phyloP scores from a whole-genome alignment of 2,113 vertebrate genomes.

The Pangasianodon gigas region DNA sequence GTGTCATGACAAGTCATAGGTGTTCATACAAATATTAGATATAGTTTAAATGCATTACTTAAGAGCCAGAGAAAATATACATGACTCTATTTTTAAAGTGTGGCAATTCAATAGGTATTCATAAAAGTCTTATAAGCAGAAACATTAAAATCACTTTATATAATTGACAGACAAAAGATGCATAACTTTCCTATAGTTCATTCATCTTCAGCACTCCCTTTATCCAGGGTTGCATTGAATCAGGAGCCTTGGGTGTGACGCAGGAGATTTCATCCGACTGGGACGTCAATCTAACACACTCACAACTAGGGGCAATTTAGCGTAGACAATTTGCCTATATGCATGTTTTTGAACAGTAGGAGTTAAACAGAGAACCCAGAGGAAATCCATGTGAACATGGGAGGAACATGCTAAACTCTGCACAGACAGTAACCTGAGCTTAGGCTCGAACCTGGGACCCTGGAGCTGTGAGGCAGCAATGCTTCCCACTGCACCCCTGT shows the following conservation, averaged over 20 bases:
- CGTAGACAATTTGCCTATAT: not conserved
- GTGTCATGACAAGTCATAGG: not conserved
- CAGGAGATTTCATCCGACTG: not conserved
- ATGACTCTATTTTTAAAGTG: not conserved
- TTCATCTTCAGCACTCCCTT: not conserved
- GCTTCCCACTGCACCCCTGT: not conserved
- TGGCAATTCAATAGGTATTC: not conserved
- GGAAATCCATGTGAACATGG: not conserved
- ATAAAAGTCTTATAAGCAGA: not conserved
- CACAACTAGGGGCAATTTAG: not conserved
- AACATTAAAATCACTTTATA: not conserved
- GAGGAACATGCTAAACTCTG: not conserved
- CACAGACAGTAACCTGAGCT: not conserved
- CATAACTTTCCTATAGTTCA: not conserved
- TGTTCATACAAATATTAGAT: not conserved
- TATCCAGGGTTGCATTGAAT: not conserved
- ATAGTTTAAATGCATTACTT: not conserved
- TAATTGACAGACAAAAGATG: not conserved
- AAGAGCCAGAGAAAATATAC: not conserved
- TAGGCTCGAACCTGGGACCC: not conserved
- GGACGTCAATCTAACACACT: not conserved
- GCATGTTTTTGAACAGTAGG: not conserved
- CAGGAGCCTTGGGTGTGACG: not conserved
- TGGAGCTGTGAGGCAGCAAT: not conserved
- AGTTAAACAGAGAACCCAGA: not conserved